phyloP scores from a whole-genome alignment of 2,113 vertebrate species.

The Dasyornis broadbenti region DNA sequence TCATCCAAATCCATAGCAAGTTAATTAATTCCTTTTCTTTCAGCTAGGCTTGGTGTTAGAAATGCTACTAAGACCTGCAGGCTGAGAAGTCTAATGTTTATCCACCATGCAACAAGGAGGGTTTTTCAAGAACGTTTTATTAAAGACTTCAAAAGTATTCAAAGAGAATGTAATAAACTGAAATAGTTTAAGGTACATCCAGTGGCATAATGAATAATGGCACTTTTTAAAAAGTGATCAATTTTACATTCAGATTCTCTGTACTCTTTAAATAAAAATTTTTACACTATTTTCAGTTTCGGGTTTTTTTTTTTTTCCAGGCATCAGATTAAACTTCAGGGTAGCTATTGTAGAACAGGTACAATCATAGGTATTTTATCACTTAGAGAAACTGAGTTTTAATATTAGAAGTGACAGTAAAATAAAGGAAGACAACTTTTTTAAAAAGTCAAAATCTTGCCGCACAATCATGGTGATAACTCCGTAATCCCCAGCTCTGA shows the following conservation, averaged over 20 bases:
- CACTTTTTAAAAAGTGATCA: neutral
- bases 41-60: neutral
- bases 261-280: neutral
- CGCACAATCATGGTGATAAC: neutral
- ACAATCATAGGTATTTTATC: neutral
- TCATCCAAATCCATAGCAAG: neutral
- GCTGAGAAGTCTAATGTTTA: neutral
- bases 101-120: neutral
- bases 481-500: neutral
- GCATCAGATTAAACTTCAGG: neutral
- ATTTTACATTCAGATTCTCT: neutral
- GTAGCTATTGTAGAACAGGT: neutral
- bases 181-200: neutral
- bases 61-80: neutral
- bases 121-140: neutral
- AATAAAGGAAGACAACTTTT: neutral
- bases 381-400: neutral
- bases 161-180: neutral
- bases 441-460: neutral
- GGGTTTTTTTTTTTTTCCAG: neutral
- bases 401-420: neutral
- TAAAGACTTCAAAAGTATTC: neutral
- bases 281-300: neutral
- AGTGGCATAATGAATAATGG: neutral
- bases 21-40: neutral